Base-by-base conservation (phyloP, 2,113 vertebrate genomes). In the Eptesicus fuscus region DNA sequence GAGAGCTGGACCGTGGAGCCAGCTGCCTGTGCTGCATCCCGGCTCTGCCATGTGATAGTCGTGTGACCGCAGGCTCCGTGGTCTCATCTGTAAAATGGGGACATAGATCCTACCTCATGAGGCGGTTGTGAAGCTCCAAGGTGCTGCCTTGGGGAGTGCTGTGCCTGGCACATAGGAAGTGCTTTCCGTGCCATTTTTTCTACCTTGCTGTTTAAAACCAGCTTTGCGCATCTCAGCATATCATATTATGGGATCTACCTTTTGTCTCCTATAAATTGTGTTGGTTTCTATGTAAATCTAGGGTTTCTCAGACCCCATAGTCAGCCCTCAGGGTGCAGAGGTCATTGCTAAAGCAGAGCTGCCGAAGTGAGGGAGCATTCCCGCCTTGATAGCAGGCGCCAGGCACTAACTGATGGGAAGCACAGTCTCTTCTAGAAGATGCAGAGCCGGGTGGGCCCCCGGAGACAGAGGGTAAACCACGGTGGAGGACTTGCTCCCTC, bases 71-170 rank as follows among this genome's bases (percentile, higher is more conserved):
- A 44, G 88, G 74, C 74, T 86, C 9, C 1, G 79, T 9, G 20
- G 49, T 47, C 44, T 59, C 65, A 1, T 77, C 78, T 69, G n/a
- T 83, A 20, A 80, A 30, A 25, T 28, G 30, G n/a, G 18, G 10
- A 47, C 4, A 3, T 0, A 2, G 42, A 5, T 3, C 20, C 11
- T 37, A 0, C 13, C 35, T 53, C 51, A 0, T 0, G 6, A 83
- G 83, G 49, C 44, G 16, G 8, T 20, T 0, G 17, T 6, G 74
- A 78, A 20, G 51, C 49, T 18, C 7, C 0, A 0, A 12, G 65
- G 25, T 1, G 28, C n/a, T 6, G 2, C 84, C 53, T 12, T 9
- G 35, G 9, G 16, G 23, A 32, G 30, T 12, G 47, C 69, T 8
- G 0, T 42, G 13, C 40, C 40, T 0, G 16, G 53, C 40, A 9